Evolutionary conservation across 2,113 vertebrate species (phyloP).

Genomic region (Channa argus): DNA sequence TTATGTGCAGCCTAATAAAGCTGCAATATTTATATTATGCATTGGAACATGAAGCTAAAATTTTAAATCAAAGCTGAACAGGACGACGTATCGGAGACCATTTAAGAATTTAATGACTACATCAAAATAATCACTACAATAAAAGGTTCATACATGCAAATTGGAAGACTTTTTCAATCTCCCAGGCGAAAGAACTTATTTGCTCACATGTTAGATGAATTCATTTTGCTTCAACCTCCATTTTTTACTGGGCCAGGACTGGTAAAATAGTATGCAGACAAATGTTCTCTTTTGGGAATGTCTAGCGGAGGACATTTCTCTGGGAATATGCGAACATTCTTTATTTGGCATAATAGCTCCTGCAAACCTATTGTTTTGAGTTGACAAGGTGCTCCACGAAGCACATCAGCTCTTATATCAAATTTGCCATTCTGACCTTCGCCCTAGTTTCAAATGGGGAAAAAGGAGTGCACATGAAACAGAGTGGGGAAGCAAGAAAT

Average conservation of each 20-base stretch:
- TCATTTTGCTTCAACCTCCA: slow-evolving; percentile 71
- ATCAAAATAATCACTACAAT: slow-evolving; percentile 48
- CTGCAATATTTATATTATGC: slow-evolving; percentile 37
- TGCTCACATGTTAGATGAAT: slow-evolving; percentile 65
- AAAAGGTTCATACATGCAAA: slow-evolving; percentile 44
- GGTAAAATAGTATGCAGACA: slow-evolving; percentile 80
- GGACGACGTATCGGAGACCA: background rate
- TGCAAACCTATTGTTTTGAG: slow-evolving; percentile 83
- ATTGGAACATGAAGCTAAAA: slow-evolving; percentile 36
- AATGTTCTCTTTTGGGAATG: slow-evolving; percentile 82
- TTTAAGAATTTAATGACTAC: slow-evolving; percentile 43
- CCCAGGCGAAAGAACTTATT: slow-evolving; percentile 58
- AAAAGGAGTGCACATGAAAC: slow-evolving; percentile 52
- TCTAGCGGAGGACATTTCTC: slow-evolving; percentile 75
- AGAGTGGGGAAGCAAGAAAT: slow-evolving; percentile 47
- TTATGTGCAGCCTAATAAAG: slow-evolving; percentile 57
- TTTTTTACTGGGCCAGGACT: slow-evolving; percentile 56
- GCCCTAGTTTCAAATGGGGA: slow-evolving; percentile 78
- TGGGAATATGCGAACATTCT: slow-evolving; percentile 79
- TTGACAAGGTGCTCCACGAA: slow-evolving; percentile 83
- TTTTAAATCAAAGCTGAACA: slow-evolving; percentile 42
- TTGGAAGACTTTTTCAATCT: slow-evolving; percentile 43
- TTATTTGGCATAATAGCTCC: slow-evolving; percentile 75
- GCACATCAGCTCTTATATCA: slow-evolving; percentile 82
- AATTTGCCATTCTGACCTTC: slow-evolving; percentile 83